A percentile compares a stretch with the other conserved stretches of the same genome.
Evolutionary conservation across 1,140 invertebrate species (phyloP).

Genomic region (Ephestia elutella): DNA sequence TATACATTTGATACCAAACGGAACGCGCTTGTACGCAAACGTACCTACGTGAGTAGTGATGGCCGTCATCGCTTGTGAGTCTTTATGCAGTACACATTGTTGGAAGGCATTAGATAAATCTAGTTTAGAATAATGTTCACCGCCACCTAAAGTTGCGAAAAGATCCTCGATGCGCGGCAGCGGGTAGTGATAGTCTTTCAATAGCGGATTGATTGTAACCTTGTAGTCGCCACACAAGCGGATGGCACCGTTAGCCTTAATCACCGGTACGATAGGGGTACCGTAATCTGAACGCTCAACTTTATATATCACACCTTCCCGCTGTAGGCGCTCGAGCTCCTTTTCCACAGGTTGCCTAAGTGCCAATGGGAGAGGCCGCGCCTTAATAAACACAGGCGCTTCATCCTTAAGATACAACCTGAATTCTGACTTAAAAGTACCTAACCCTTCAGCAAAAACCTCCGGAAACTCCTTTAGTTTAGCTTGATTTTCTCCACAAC

Average conservation of each 20-base stretch:
- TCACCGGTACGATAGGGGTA: constrained; percentile 8
- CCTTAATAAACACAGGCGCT: neutral
- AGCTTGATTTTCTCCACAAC: constrained; percentile 4
- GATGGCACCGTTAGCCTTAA: constrained; percentile 4
- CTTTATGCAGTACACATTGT: neutral
- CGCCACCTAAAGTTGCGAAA: constrained; percentile 1
- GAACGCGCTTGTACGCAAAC: no score
- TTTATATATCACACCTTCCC: neutral
- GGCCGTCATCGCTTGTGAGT: neutral
- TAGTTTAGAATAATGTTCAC: constrained; percentile 1
- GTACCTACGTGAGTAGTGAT: constrained; percentile 7
- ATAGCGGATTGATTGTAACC: constrained; percentile 4
- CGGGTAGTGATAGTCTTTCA: constrained; percentile 9
- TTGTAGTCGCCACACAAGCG: constrained; percentile 7
- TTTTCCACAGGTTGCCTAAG: neutral
- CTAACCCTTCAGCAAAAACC: constrained; percentile 24
- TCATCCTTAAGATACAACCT: constrained; percentile 14
- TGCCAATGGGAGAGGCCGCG: constrained; percentile 1
- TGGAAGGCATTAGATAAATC: constrained; percentile 7
- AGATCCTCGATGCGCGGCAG: constrained; percentile 9
- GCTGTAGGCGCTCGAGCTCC: constrained; percentile 1
- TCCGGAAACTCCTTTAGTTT: constrained; percentile 22
- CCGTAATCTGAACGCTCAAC: constrained; percentile 10
- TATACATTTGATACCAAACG: neutral
- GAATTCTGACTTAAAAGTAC: constrained; percentile 22